These are phyloP conservation scores for Flexamia atlantica DNA, from an alignment of 2,888 invertebrate genomes.

Conservation along the genomic window DNA sequence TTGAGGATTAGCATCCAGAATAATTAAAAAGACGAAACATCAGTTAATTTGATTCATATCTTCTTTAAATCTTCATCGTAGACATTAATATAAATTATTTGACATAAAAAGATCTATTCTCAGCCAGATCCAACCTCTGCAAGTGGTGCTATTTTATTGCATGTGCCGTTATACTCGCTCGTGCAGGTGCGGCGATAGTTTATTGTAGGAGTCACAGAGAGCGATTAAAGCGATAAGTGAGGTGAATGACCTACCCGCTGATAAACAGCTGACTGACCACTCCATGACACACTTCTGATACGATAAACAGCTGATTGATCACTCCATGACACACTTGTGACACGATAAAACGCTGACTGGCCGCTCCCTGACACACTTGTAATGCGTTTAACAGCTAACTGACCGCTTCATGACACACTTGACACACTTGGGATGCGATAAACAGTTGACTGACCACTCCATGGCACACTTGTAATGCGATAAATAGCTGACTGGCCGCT, in stretches of 20 bases:
- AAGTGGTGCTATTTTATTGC: no score
- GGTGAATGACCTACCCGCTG: constrained; percentile 38
- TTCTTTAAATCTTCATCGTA: no score
- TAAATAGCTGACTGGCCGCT: constrained; percentile 23
- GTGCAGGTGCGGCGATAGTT: constrained; percentile 47
- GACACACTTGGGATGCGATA: no score
- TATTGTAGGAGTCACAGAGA: constrained; percentile 46
- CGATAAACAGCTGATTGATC: constrained; percentile 34
- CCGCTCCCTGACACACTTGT: constrained; percentile 21
- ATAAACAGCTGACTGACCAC: constrained; percentile 33
- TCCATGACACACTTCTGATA: constrained; percentile 11
- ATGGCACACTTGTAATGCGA: constrained; percentile 33
- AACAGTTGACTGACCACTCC: constrained; percentile 20
- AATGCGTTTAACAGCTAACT: constrained; percentile 24
- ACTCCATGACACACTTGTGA: constrained; percentile 11
- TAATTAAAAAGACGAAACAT: no score
- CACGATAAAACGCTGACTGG: constrained; percentile 24
- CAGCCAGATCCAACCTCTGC: no score
- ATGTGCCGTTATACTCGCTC: no score
- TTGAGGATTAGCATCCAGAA: no score
- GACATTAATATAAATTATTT: no score
- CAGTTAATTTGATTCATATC: no score
- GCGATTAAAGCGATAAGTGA: constrained; percentile 33
- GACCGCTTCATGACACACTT: constrained; percentile 14
- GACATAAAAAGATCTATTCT: no score